Evolutionary conservation across 2,113 vertebrate genomes (phyloP).

Genomic region (Vimba vimba): DNA sequence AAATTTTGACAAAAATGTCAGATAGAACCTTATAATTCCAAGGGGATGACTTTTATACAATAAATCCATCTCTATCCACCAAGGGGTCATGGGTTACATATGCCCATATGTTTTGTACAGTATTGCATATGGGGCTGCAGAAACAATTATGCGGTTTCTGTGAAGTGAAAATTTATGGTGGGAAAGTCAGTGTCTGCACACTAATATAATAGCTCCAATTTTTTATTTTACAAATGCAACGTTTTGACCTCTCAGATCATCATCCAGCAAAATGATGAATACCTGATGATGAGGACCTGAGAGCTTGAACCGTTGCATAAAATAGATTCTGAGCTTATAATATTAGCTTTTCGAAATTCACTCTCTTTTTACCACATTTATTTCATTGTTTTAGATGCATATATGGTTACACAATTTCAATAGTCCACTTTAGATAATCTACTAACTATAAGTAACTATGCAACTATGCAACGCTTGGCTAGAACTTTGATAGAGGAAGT

Average conservation of each 20-base stretch:
- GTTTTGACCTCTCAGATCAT: slow-evolving; percentile 16
- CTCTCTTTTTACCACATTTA: neutral
- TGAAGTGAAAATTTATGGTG: neutral
- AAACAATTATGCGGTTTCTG: neutral
- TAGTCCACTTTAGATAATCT: too few relatives aligned
- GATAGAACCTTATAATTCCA: too few relatives aligned
- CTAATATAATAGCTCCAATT: neutral
- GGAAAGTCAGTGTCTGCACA: neutral
- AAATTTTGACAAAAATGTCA: too few relatives aligned
- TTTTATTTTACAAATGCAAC: slow-evolving; percentile 18
- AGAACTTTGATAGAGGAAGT: slow-evolving; percentile 49
- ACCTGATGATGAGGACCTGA: neutral
- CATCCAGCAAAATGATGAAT: slow-evolving; percentile 11
- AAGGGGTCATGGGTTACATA: neutral
- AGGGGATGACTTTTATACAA: too few relatives aligned
- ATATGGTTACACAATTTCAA: neutral
- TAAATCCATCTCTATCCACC: neutral
- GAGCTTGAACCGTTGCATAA: neutral
- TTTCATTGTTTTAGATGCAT: neutral
- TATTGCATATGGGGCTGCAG: neutral
- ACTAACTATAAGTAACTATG: too few relatives aligned
- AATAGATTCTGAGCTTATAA: neutral
- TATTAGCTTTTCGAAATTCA: neutral
- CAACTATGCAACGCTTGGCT: slow-evolving; percentile 23
- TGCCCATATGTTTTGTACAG: neutral